Base-by-base conservation (phyloP, 1,140 invertebrate species). In the Macrosteles quadrilineatus region DNA sequence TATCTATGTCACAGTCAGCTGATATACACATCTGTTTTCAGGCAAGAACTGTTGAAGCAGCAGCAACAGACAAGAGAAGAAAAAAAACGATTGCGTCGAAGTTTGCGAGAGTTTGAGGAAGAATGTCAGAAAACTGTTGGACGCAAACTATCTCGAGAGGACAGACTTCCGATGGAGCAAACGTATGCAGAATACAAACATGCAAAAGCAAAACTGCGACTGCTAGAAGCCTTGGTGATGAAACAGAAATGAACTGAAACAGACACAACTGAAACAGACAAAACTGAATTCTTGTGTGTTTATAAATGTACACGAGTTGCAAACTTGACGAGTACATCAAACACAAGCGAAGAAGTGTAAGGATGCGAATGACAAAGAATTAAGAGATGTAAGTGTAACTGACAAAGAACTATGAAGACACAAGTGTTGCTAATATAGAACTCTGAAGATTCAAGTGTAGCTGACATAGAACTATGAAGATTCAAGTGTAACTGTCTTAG, bases 131-230 rank as follows among this genome's bases (percentile, higher is more conserved):
- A 85, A 29, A 86, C 88, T 73, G 90, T 89, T 76, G 92, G 92
- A 19, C 88, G 87, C 72, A 91, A 91, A 76, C 88, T 95, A 73
- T 88, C 93, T 71, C 88, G 91, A 71, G 92, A 94, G 78, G 94
- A 96, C 79, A 89, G 92, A 76, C 86, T 87, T 23, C 87, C 89
- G 0, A 83, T 88, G 76, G 88, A 93, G 68, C 84, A 88, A 29
- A 87, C 91, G 64, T 96, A 97, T 77, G 81, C 86, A 40, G 87
- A 90, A 66, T 97, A 97, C 78, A 97, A 96, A 81, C 89, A 92
- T 78, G 87, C 90, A 4, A 96, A 96, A 81, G 93, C 93, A 21
- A 93, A 92, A 78, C 85, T 96, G 53, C 86, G 92, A 76, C 84
- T 97, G 53, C 83, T 97, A 31, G 94, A 95, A 73, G 94, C 94